Evolutionary conservation across 2,888 invertebrate genomes (phyloP), one percentile per base, ranked within the genome.

Genomic region (Himalopsyche japonica): DNA sequence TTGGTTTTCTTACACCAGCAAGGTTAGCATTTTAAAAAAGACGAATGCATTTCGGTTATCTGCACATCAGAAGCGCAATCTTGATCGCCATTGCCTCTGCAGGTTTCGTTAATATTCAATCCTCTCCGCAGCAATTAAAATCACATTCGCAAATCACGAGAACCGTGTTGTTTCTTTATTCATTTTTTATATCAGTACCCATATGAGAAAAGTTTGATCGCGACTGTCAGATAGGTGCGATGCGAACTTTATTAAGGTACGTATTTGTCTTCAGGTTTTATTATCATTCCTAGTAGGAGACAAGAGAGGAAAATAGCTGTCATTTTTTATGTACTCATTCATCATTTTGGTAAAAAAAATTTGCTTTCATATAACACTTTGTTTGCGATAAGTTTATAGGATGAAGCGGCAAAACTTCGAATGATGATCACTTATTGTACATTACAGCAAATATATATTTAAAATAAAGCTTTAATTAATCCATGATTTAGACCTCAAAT

Each of bases 11-110:
- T 70, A 27, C 10, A 15, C 27, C 15, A 15, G 70, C 82, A 79
- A 47, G 82, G 82, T 47, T 79, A 79, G 76, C 79, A 82, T 82
- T 82, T n/a, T 82, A 70, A 83, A 80, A 80, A 83, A 83, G 83
- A 83, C 83, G 84, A 84, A 84, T 84, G 80, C 80, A 80, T 76
- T 79, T 78, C 76, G 43, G 80, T 80, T 81, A 48, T 78, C 80
- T 76, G 70, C 34, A 70, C 70, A 70, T 70, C 70, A 70, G 24
- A 15, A 27, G 20, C 30, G 70, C 70, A 70, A 70, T 70, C 70
- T 70, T 70, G 78, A 82, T 82, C 57, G 78, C 49, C 82, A 12
- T 47, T 76, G 70, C 76, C 32, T 47, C 43, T 47, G 76, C 81
- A 47, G 76, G 43, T 48, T 48, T 76, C 57, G 24, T 79, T 79